A percentile compares a stretch with the other conserved stretches of the same genome.
phyloP scores from a whole-genome alignment of 2,888 invertebrate genomes.

The Caenorhabditis sp. region DNA sequence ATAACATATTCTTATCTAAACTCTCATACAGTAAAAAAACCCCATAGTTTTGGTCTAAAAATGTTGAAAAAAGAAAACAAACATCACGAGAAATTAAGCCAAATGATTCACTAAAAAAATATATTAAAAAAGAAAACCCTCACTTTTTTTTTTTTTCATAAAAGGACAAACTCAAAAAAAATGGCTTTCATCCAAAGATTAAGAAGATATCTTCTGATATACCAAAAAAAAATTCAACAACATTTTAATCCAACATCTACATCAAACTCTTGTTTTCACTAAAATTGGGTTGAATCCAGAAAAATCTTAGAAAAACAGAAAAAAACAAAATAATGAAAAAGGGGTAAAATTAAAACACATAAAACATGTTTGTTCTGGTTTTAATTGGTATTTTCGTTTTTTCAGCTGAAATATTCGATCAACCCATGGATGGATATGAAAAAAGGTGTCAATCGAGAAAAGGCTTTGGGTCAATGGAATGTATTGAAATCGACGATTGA shows the following conservation, averaged over 20 bases:
- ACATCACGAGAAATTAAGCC: no score
- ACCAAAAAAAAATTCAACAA: background rate
- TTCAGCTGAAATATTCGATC: conserved; percentile 64
- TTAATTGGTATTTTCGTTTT: background rate
- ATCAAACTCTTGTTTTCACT: no score
- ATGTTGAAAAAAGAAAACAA: no score
- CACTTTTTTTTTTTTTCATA: no score
- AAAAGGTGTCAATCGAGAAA: conserved; percentile 48
- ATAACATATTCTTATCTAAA: no score
- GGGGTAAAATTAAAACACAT: background rate
- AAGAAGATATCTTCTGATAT: no score
- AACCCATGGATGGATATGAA: conserved; percentile 70
- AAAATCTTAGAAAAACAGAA: background rate
- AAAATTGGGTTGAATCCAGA: background rate
- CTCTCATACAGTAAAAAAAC: background rate
- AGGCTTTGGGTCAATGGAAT: conserved; percentile 66
- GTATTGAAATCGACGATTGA: conserved; percentile 62
- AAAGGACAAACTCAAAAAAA: background rate
- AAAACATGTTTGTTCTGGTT: background rate
- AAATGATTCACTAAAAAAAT: no score
- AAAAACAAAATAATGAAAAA: background rate
- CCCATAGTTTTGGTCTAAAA: background rate
- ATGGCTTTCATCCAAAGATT: no score
- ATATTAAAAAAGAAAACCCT: no score
- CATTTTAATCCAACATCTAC: no score